phyloP scores from a whole-genome alignment of 2,888 invertebrate species.

The Drosophila kanekoi region DNA sequence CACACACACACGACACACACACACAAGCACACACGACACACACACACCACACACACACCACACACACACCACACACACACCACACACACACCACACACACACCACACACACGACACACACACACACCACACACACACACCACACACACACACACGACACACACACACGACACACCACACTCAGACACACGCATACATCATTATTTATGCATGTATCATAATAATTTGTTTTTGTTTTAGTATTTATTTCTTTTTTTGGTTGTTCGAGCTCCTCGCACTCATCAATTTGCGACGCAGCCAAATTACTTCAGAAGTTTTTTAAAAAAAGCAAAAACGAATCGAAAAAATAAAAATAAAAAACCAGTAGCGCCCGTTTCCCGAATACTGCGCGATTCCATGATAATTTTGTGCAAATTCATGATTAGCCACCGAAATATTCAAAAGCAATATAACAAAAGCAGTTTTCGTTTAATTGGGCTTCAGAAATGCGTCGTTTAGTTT shows the following conservation, averaged over 20 bases:
- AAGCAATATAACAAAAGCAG: constrained; percentile 26
- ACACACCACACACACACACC: background rate
- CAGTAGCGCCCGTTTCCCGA: constrained; percentile 43
- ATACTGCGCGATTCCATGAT: constrained; percentile 17
- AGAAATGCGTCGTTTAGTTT: constrained; percentile 30
- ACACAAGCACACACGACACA: too few species aligned
- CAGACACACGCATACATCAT: background rate
- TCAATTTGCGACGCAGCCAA: constrained; percentile 28
- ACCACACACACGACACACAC: too few species aligned
- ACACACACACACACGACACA: background rate
- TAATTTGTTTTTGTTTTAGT: background rate
- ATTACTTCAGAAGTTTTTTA: constrained; percentile 4
- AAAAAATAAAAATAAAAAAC: constrained; percentile 18
- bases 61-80: too few species aligned
- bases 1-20: too few species aligned
- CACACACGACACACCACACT: background rate
- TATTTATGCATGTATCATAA: constrained; percentile 4
- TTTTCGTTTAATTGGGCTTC: constrained; percentile 10
- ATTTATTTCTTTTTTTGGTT: constrained; percentile 18
- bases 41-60: too few species aligned
- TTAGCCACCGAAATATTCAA: constrained; percentile 39
- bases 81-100: too few species aligned
- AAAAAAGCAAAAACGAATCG: too few species aligned
- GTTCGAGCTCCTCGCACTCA: constrained; percentile 1
- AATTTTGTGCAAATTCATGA: constrained; percentile 60